Evolutionary conservation across 2,888 invertebrate genomes (phyloP), one percentile per base, ranked within the genome.

Genomic region (Tryphoninae sp.): DNA sequence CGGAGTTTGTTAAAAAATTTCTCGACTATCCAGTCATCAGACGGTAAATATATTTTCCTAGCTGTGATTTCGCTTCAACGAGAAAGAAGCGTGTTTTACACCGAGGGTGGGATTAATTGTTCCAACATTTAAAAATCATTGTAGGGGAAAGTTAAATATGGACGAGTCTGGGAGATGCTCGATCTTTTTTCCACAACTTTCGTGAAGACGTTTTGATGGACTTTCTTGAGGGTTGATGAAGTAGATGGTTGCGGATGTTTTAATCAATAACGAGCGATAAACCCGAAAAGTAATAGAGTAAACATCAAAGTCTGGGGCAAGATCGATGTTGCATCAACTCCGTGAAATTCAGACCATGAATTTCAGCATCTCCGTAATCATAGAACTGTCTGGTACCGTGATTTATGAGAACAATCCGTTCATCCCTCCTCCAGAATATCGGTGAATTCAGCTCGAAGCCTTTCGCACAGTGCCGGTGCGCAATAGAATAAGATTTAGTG

Each of bases 401-500:
- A 82, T 82, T 82, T 78, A 72, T 82, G 65, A 49, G 67, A 78
- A 67, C 62, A 62, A 82, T 82, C 78, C 58, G 45, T 75, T 74
- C 78, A 75, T 74, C 67, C 73, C 73, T 65, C 19, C 19, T 22
- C 33, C 45, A 42, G 67, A 53, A 75, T 65, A 76, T 59, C 65
- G 71, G 67, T 40, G 65, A 78, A 74, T 51, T 75, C 75, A 42
- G 72, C 55, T 33, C 33, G 76, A 81, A 85, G 80, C 84, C 84
- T 83, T 85, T 78, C 73, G 72, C 74, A 78, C 6, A 81, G 75
- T 82, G 61, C 72, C 61, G 67, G 67, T 71, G 78, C 73, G 61
- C 80, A 76, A 82, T 85, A 82, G 82, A 82, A 83, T 82, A 83
- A 83, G 79, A 84, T 84, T 84, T 83, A 84, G 82, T 83, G 53